Evolutionary conservation across 2,113 vertebrate genomes (phyloP), one percentile per base, ranked within the genome.

Genomic region (Myanophis thanlyinensis): DNA sequence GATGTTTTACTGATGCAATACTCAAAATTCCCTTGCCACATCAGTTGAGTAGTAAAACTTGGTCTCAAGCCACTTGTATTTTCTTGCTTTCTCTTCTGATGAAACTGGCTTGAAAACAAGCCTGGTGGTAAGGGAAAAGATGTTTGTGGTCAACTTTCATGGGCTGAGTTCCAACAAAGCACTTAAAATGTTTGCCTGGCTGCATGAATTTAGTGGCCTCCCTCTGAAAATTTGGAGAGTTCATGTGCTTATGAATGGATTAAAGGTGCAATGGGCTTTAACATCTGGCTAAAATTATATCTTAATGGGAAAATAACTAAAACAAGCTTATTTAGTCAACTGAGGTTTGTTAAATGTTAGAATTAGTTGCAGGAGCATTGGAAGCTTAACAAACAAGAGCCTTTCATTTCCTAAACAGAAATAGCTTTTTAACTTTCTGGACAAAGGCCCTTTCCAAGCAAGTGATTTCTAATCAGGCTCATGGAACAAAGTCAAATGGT

Each of bases 241-340:
- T 89, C 10, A 12, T 59, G 35, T 52, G n/a, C 53, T 91, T 51
- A 30, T 47, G n/a, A 44, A 44, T 23, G 23, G 51, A 30, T n/a
- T 91, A 46, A 91, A 27, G 62, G 5, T 7, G 5, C 10, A 35
- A 49, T 20, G 23, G n/a, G 1, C 25, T 87, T 84, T 87, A 8
- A 3, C 91, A 94, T 91, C 35, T 13, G 59, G 88, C 93, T 49
- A n/a, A 89, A 94, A 90, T 80, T 9, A 53, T 22, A 44, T 91
- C 85, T 88, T 88, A 52, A 85, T 92, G 80, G 89, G 0, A 27
- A 90, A 87, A 51, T 59, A 44, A 87, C 85, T 84, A 46, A 80
- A 90, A 92, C 84, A 92, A 87, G 52, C 47, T 85, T 91, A 27
- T 89, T 89, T 47, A 44, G 59, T 85, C 23, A 89, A 62, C 48